Evolutionary conservation across 2,797 vertebrate species (phyloP).

Genomic region (Sternarchorhynchus goeldii): DNA sequence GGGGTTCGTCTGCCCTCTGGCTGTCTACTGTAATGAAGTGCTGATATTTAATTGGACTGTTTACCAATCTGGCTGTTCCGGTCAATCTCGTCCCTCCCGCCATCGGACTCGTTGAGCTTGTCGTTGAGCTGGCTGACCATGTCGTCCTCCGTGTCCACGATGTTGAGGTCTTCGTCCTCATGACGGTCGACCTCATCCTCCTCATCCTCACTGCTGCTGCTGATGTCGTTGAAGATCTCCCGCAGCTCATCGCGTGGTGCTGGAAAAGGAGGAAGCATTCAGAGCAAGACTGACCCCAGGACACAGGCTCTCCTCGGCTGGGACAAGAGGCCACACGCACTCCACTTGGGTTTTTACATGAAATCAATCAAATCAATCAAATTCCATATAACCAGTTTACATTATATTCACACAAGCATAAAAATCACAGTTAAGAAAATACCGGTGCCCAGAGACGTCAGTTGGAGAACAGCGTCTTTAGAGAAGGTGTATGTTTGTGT

Average conservation of each 20-base stretch:
- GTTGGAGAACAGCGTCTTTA: too few species aligned
- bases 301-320: too few species aligned
- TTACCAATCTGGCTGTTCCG: slow-evolving; percentile 89
- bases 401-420: too few species aligned
- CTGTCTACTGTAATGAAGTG: neutral
- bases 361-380: too few species aligned
- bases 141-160: slow-evolving; percentile 95
- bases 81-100: slow-evolving; percentile 84
- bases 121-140: slow-evolving; percentile 89
- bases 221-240: slow-evolving; percentile 98
- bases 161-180: slow-evolving; percentile 95
- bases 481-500: slow-evolving; percentile 1
- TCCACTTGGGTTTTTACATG: too few species aligned
- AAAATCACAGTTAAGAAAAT: too few species aligned
- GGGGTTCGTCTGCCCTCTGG: slow-evolving; percentile 12
- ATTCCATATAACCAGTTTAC: too few species aligned
- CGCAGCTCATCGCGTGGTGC: slow-evolving; percentile 89
- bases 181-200: slow-evolving; percentile 90
- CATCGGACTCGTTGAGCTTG: slow-evolving; percentile 87
- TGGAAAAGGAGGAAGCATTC: slow-evolving; percentile 42
- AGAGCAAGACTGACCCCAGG: too few species aligned
- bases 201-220: slow-evolving; percentile 97
- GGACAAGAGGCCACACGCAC: too few species aligned
- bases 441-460: too few species aligned
- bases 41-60: slow-evolving; percentile 29